These are phyloP conservation scores for Chloroceryle aenea DNA, from an alignment of 2,113 vertebrate genomes.

Conservation along the genomic window DNA sequence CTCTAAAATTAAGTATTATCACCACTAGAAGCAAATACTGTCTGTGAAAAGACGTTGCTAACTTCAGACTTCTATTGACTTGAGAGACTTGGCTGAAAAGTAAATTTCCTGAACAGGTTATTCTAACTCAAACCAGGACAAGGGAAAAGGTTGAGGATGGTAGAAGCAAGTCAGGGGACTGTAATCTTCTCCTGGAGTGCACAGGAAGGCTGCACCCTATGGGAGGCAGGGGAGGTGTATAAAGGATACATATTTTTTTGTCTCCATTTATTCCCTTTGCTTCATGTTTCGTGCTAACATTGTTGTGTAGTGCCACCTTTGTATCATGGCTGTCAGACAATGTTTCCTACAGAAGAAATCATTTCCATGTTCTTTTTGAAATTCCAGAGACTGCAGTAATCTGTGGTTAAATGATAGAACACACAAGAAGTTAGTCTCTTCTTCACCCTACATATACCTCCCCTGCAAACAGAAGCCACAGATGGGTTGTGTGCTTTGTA, in stretches of 20 bases:
- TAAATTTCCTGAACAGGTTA: too few species aligned
- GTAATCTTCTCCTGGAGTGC: background rate
- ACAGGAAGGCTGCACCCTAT: background rate
- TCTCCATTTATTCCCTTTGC: background rate
- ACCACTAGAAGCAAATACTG: too few species aligned
- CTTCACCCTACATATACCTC: background rate
- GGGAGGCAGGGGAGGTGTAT: background rate
- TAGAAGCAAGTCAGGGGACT: background rate
- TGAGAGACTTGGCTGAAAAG: too few species aligned
- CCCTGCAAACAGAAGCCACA: background rate
- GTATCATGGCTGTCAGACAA: background rate
- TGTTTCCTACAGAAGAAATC: background rate
- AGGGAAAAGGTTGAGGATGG: background rate
- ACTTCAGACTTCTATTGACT: too few species aligned
- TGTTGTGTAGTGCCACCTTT: background rate
- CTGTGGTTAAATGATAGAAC: background rate
- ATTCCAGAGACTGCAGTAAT: background rate
- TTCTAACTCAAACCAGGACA: too few species aligned
- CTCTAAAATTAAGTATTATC: too few species aligned
- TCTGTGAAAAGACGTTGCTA: too few species aligned
- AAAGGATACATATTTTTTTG: background rate
- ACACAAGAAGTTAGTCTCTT: background rate
- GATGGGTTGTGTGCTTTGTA: background rate
- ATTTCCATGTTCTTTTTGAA: background rate
- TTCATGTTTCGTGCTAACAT: background rate